These are phyloP conservation scores for Acridotheres tristis DNA, from an alignment of 2,797 vertebrate species.

Conservation along the genomic window DNA sequence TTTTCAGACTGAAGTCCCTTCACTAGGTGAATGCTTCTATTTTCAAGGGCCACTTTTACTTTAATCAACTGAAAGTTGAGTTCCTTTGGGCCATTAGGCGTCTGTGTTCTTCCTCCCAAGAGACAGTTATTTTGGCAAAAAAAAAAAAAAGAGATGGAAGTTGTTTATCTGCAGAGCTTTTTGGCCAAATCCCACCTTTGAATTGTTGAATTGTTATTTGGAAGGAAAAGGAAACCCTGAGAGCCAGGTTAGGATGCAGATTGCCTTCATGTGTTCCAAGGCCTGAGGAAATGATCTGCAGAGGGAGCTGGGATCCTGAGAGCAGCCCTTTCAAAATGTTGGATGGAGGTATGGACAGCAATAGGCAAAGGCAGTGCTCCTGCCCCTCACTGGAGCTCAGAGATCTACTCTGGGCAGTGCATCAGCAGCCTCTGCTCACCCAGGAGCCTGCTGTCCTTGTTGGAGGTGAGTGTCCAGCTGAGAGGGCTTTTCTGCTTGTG, in stretches of 20 bases:
- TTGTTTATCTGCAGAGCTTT: constrained; percentile 25
- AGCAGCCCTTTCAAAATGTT: background rate
- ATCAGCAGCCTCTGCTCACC: background rate
- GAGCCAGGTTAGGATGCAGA: background rate
- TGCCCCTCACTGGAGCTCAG: background rate
- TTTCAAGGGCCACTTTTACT: constrained; percentile 1
- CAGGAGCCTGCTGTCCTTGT: background rate
- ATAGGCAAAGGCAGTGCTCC: background rate
- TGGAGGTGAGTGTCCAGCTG: background rate
- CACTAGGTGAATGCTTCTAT: background rate
- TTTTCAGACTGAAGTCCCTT: background rate
- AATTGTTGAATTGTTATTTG: constrained; percentile 13
- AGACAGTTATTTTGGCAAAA: background rate
- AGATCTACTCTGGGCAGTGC: background rate
- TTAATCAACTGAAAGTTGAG: constrained; percentile 1
- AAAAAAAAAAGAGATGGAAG: background rate
- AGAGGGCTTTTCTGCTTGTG: background rate
- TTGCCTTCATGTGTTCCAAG: background rate
- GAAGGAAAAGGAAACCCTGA: constrained; percentile 40
- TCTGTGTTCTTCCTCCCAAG: constrained; percentile 28
- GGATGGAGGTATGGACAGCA: background rate
- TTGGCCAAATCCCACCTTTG: constrained; percentile 8
- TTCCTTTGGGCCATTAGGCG: background rate
- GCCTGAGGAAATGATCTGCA: background rate
- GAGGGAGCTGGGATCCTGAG: background rate